phyloP scores from a whole-genome alignment of 2,797 vertebrate genomes.

The Epinephelus coioides region DNA sequence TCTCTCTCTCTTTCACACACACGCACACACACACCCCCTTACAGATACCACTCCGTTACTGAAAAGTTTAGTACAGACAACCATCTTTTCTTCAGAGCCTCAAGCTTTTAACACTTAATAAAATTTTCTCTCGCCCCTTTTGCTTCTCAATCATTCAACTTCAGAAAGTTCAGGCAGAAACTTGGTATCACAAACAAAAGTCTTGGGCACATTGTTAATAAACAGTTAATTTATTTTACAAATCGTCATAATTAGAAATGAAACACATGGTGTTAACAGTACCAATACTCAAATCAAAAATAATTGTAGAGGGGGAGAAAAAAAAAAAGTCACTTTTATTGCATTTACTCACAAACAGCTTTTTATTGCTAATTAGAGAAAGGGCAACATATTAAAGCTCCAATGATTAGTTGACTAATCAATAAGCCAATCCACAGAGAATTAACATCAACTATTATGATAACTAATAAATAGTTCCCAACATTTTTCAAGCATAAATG shows the following conservation, averaged over 20 bases:
- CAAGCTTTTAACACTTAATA: conserved; percentile 52
- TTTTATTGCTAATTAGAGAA: not conserved
- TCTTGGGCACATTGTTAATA: not conserved
- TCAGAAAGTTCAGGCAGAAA: conserved; percentile 46
- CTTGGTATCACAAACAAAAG: not conserved
- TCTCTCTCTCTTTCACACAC: conserved; percentile 68
- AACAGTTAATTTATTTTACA: not conserved
- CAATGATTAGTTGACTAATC: not conserved
- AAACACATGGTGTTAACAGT: not conserved
- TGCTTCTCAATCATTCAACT: conserved; percentile 47
- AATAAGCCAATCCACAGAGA: not conserved
- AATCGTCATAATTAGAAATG: not conserved
- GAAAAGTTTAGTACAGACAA: conserved; percentile 71
- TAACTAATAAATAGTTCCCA: not conserved
- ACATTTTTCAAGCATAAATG: not conserved
- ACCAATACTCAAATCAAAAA: not conserved
- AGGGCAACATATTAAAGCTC: not conserved
- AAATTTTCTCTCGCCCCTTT: conserved; percentile 34
- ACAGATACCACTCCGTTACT: conserved; percentile 58
- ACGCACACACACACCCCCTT: conserved; percentile 42
- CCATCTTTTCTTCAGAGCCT: conserved; percentile 52
- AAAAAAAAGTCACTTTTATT: not conserved
- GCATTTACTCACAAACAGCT: not conserved
- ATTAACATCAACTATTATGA: not conserved
- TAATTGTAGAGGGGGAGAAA: not conserved